Conservation (phyloP, 2,797 vertebrate species). For the Cuniculus paca region DNA sequence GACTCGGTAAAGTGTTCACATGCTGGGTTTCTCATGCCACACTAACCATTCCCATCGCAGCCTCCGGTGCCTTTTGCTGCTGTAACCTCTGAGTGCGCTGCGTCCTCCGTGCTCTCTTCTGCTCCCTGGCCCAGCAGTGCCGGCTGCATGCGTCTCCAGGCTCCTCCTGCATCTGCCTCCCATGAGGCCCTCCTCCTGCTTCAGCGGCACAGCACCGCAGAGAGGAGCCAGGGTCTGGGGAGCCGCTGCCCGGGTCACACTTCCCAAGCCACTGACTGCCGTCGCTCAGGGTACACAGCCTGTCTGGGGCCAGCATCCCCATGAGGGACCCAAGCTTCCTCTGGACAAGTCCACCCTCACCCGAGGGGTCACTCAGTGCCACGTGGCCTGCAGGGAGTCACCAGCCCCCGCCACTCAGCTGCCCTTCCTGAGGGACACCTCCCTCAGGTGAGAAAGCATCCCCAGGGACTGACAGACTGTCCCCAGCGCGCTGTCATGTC, state of each 20-base stretch:
- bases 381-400: not conserved
- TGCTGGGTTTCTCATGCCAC: not conserved
- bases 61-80: not conserved
- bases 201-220: not conserved
- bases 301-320: not conserved
- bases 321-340: not conserved
- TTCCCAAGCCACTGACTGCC: not conserved
- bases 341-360: not conserved
- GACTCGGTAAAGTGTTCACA: not conserved
- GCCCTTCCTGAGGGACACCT: not conserved
- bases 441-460: not conserved
- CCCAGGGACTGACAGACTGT: not conserved
- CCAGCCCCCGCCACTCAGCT: rapidly evolving
- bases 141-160: not conserved
- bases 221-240: too few species aligned
- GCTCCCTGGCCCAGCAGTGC: not conserved
- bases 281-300: too few species aligned
- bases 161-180: not conserved
- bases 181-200: not conserved
- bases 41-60: not conserved
- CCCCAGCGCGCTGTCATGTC: not conserved
- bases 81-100: not conserved
- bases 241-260: too few species aligned
- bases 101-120: not conserved
- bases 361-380: not conserved